A percentile compares a stretch with the other conserved stretches of the same genome.
Evolutionary conservation across 1,140 invertebrate genomes (phyloP).

Genomic region (Drosophila pseudoananassae): DNA sequence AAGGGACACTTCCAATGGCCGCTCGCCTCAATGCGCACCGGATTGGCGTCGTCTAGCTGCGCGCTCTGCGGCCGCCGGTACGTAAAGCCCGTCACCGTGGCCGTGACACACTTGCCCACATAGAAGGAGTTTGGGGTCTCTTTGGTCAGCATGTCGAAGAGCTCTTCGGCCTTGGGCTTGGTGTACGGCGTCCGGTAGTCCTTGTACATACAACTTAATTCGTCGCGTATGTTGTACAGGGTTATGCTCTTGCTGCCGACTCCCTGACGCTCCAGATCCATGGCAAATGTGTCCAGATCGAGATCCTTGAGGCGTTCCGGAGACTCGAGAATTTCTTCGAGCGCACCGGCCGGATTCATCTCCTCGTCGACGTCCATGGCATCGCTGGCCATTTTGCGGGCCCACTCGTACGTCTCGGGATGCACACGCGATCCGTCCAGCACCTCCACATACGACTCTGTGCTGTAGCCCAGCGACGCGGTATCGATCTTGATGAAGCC

Average conservation of each 20-base stretch:
- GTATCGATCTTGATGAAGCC: slow-evolving; percentile 99
- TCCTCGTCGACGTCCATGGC: slow-evolving; percentile 98
- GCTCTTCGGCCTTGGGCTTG: slow-evolving; percentile 92
- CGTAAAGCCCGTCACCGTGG: slow-evolving; percentile 91
- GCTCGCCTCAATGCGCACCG: slow-evolving; percentile 91
- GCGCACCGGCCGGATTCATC: slow-evolving; percentile 96
- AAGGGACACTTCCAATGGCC: slow-evolving; percentile 99
- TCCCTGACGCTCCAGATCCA: slow-evolving; percentile 97
- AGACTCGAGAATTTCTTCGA: slow-evolving; percentile 98
- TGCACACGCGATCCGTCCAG: slow-evolving; percentile 99
- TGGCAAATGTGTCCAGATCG: slow-evolving; percentile 99
- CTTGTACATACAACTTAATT: slow-evolving; percentile 97
- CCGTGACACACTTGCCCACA: slow-evolving; percentile 94
- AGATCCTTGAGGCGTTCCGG: slow-evolving; percentile 98
- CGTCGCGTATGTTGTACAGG: slow-evolving; percentile 98
- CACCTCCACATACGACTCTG: slow-evolving; percentile 97
- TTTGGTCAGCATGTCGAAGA: slow-evolving; percentile 98
- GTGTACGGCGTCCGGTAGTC: slow-evolving; percentile 93
- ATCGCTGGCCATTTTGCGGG: slow-evolving; percentile 99
- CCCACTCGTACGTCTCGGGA: slow-evolving; percentile 99
- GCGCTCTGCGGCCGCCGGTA: slow-evolving; percentile 96
- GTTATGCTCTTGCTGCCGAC: slow-evolving; percentile 99
- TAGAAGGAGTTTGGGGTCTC: slow-evolving; percentile 98
- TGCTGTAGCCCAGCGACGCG: slow-evolving; percentile 95
- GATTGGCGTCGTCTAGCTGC: slow-evolving; percentile 97